Evolutionary conservation across 2,797 vertebrate species (phyloP), one percentile per base, ranked within the genome.

Genomic region (Centropyge bicolor): DNA sequence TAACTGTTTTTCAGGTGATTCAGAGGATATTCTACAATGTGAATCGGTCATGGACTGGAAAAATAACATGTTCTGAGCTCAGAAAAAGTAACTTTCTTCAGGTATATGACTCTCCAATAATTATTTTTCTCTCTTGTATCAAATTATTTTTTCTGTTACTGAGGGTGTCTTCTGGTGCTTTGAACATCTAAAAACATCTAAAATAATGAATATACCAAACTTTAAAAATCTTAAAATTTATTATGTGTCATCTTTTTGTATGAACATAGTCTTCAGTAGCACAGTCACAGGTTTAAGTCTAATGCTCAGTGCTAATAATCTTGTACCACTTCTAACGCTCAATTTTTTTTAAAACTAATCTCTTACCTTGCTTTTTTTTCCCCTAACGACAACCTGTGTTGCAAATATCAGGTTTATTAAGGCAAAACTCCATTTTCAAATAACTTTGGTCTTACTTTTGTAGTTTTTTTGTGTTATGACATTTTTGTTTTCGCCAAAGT

Each of bases 21-120:
- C 98, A 99, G 87, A 96, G 98, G 92, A 98, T 99, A 95, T 99
- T 98, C 95, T 99, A 99, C 90, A 96, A 95, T 5, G 97, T 97
- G 76, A 99, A 99, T 91, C 94, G 98, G 68, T 97, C 98, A 8
- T 99, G 98, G 98, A 97, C 96, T 2, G 98, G 98, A 74, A 96
- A 95, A 90, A 98, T 99, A 87, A 97, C 96, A 2, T 96, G 93
- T 79, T 89, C 95, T 0, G 98, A 99, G 84, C 97, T 99, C 66
- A 95, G 97, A 85, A 97, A 96, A 93, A 99, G 98, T 92, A 96
- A 93, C 74, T 98, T 99, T 92, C 95, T 98, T 67, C 97, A 99
- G 97, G 98, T 94, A 79, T 12, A 5, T 40, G 6, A 22, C 38
- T 11, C 11, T 2, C 31, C 10, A 56, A 11, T 24, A 11, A 16